Evolutionary conservation across 2,113 vertebrate species (phyloP).

Genomic region (Alosa alosa): DNA sequence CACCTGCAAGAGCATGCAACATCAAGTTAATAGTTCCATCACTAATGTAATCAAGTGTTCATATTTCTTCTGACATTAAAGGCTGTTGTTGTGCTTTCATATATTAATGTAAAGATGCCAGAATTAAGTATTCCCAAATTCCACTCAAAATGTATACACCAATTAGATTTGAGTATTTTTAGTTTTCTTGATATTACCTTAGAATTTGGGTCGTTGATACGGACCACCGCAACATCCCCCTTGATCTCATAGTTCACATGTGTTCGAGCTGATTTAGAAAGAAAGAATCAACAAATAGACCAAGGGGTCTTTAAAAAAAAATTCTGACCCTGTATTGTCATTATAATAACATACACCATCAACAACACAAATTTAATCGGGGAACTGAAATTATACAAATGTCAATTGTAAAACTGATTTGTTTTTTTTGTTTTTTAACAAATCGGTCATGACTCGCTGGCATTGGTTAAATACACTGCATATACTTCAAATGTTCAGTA

Average conservation of each 20-base stretch:
- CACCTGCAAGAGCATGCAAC: conserved; percentile 69
- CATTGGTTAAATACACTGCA: conserved; percentile 21
- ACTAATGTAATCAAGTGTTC: neutral
- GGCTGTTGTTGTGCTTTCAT: too few species aligned
- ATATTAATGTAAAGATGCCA: too few species aligned
- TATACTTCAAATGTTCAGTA: conserved; percentile 7
- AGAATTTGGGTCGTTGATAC: conserved; percentile 86
- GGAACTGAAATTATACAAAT: neutral
- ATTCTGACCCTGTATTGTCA: too few species aligned
- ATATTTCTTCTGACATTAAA: neutral
- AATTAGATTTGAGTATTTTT: neutral
- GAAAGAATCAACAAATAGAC: neutral
- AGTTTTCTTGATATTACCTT: conserved; percentile 72
- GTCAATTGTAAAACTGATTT: neutral
- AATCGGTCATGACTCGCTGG: conserved; percentile 39
- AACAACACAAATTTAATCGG: neutral
- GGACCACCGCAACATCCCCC: conserved; percentile 86
- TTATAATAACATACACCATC: neutral
- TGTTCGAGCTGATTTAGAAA: conserved; percentile 72
- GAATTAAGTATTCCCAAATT: too few species aligned
- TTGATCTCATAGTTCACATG: conserved; percentile 89
- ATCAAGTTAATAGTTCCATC: neutral
- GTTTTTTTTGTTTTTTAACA: too few species aligned
- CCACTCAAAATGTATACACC: too few species aligned
- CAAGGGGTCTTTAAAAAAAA: too few species aligned